Percentiles rank a stretch among this genome's conserved stretches.
Conservation (phyloP, 1,140 invertebrate genomes). For the Babylonia areolata region DNA sequence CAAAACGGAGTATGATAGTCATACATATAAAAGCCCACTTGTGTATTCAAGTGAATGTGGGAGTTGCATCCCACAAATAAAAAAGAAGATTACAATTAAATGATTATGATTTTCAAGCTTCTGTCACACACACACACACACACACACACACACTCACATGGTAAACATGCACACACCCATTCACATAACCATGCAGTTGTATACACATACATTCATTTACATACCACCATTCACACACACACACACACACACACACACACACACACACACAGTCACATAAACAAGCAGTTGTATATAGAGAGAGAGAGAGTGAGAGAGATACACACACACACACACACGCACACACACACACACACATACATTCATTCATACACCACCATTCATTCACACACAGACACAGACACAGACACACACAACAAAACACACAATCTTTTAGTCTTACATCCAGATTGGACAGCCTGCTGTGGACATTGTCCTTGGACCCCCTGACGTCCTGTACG, state of each 20-base stretch:
- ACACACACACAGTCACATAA: background rate
- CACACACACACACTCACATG: background rate
- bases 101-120: no score
- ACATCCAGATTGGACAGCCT: constrained; percentile 65
- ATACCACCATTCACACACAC: background rate
- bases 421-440: constrained; percentile 33
- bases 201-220: background rate
- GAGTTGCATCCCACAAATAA: no score
- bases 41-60: no score
- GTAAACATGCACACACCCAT: no score
- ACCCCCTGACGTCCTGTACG: constrained; percentile 63
- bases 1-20: no score
- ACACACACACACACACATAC: background rate
- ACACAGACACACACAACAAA: background rate
- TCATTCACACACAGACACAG: background rate
- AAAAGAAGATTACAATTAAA: no score
- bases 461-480: constrained; percentile 65
- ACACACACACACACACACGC: background rate
- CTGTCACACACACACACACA: no score
- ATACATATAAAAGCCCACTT: no score
- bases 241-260: background rate
- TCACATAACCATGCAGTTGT: background rate
- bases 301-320: no score
- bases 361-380: background rate
- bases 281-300: no score